phyloP scores from a whole-genome alignment of 2,888 invertebrate genomes.

The Palloptera scutellata region DNA sequence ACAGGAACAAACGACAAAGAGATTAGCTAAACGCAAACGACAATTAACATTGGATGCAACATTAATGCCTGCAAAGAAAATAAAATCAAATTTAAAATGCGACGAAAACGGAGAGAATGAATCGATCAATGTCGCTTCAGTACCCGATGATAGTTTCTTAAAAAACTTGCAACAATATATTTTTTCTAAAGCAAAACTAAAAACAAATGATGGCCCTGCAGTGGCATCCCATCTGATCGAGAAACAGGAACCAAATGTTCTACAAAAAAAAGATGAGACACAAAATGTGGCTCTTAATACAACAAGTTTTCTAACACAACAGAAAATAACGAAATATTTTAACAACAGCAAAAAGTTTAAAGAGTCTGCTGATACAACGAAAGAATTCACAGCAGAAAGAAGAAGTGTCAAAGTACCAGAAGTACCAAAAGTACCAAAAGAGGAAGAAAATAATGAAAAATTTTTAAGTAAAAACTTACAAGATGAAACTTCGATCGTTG shows the following conservation, averaged over 20 bases:
- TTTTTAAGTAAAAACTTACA: no score
- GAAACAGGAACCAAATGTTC: not conserved
- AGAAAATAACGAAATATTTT: no score
- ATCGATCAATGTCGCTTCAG: not conserved
- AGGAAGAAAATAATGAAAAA: no score
- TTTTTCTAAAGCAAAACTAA: conserved; percentile 28
- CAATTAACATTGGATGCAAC: conserved; percentile 24
- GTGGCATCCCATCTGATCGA: no score
- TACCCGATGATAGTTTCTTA: not conserved
- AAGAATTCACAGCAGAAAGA: no score
- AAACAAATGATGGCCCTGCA: not conserved
- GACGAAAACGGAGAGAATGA: no score
- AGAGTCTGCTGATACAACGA: no score
- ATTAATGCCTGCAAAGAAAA: not conserved
- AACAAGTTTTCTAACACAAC: not conserved
- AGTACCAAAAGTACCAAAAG: no score
- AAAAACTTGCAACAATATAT: conserved; percentile 25
- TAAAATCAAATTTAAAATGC: conserved; percentile 1
- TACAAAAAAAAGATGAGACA: not conserved
- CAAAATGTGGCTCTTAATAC: not conserved
- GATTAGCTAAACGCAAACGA: conserved; percentile 20
- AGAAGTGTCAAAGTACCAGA: no score
- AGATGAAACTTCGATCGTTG: no score
- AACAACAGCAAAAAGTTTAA: no score
- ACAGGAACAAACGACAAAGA: conserved; percentile 10